Base-by-base conservation (phyloP, 64 coral and sea anemone genomes). In the Cladopsammia gracilis region DNA sequence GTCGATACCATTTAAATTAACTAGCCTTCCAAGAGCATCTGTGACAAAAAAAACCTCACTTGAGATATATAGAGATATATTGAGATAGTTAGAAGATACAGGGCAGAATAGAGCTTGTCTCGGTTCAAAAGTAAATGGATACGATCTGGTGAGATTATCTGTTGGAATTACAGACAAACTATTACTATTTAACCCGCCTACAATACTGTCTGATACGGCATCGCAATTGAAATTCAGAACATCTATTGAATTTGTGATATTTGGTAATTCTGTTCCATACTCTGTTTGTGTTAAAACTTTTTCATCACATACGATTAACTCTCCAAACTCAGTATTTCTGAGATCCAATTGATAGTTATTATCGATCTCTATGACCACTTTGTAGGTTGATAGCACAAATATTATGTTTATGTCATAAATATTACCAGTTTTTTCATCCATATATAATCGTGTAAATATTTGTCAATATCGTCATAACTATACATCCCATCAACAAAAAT, bases 171-270 rank as follows among this genome's bases (percentile, higher is more conserved):
- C 72, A 46, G 19, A 58, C 1, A 89, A 14, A 7, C 72, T 76
- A 45, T 64, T 89, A 45, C 4, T 4, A 6, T 23, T 47, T 3
- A 15, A 11, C 0, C 73, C 73, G 10, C 10, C 70, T 12, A 90
- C 73, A 23, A 77, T 49, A 2, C 14, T 48, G 48, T 90, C 48
- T 4, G 15, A 64, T 4, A 79, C 53, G 3, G 64, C 19, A 25
- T 81, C 62, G 6, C 19, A 69, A 25, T 90, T 80, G 7, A 90
- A 56, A 34, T 90, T 6, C 1, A 90, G 23, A 4, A 18, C 16
- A 61, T 90, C 61, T 24, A 80, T 34, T 1, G 19, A 26, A 25
- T 81, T 80, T 8, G 59, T 90, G 18, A 90, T 90, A 18, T 90
- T 90, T 1, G 76, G 88, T 9, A 90, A 44, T 6, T 9, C 57